A percentile compares a stretch with the other conserved stretches of the same genome.
phyloP scores from a whole-genome alignment of 2,113 vertebrate genomes.

The Trematocara macrostoma region DNA sequence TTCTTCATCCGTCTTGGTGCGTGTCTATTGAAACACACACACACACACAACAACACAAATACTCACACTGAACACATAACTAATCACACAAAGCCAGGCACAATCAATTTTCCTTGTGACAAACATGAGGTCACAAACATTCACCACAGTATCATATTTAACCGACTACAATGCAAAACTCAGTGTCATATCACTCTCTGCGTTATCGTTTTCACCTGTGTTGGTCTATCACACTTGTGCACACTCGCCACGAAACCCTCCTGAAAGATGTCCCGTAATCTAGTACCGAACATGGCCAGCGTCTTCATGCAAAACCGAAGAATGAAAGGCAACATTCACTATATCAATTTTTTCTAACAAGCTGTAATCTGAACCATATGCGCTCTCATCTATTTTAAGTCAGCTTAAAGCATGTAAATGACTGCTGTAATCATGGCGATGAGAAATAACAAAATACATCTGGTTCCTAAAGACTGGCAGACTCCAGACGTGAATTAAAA shows the following conservation, averaged over 20 bases:
- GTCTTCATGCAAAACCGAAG: conserved; percentile 13
- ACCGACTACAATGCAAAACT: background rate
- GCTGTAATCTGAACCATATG: background rate
- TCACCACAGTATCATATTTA: background rate
- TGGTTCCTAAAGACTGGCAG: background rate
- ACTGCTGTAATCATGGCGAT: accelerated
- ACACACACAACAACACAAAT: background rate
- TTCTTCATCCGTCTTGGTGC: background rate
- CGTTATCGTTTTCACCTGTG: background rate
- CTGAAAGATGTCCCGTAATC: background rate
- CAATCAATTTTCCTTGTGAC: background rate
- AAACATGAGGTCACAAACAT: background rate
- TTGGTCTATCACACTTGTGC: background rate
- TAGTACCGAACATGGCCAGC: background rate
- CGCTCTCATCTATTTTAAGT: background rate
- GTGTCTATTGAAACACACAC: background rate
- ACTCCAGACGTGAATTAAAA: background rate
- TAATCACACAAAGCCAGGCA: background rate
- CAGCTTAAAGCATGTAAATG: background rate
- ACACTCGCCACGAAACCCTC: background rate
- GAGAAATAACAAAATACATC: background rate
- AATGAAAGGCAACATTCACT: background rate
- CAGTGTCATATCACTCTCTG: background rate
- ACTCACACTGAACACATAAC: background rate
- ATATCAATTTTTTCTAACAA: background rate